Evolutionary conservation across 2,113 vertebrate genomes (phyloP).

Genomic region (Lontra canadensis): DNA sequence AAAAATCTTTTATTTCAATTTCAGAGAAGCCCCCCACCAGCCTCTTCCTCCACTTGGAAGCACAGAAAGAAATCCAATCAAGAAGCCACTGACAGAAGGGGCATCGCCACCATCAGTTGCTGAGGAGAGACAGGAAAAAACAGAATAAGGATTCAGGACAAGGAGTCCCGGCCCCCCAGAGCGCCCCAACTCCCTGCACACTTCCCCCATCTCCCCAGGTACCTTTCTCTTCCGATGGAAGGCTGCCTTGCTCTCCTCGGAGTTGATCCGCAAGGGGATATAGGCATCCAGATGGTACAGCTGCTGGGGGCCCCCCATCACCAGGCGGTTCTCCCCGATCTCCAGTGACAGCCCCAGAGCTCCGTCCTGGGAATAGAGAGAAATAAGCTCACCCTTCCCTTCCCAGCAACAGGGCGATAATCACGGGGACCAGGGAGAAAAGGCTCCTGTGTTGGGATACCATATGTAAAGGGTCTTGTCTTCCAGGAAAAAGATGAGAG

Average conservation of each 20-base stretch:
- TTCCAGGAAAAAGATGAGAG: neutral
- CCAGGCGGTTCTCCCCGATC: constrained; percentile 89
- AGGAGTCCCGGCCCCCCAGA: neutral
- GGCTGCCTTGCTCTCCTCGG: constrained; percentile 87
- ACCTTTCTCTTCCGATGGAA: constrained; percentile 89
- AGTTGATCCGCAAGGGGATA: constrained; percentile 85
- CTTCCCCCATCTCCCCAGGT: too few relatives aligned
- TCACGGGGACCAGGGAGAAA: neutral
- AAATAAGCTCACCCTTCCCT: neutral
- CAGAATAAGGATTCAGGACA: neutral
- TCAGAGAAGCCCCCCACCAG: neutral
- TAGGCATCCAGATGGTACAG: constrained; percentile 88
- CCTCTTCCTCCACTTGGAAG: neutral
- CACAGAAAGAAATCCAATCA: neutral
- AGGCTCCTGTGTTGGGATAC: neutral
- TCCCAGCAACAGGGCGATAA: neutral
- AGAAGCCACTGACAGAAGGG: constrained; percentile 38
- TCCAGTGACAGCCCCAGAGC: constrained; percentile 87
- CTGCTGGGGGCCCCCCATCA: constrained; percentile 85
- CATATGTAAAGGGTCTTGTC: neutral
- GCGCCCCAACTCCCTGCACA: rapidly evolving
- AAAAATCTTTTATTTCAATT: constrained; percentile 62
- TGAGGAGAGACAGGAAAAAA: neutral
- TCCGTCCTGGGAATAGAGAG: constrained; percentile 80
- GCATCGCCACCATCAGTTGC: constrained; percentile 72